These are phyloP conservation scores for Drosophila falleni DNA, from an alignment of 2,888 invertebrate genomes.

Conservation along the genomic window DNA sequence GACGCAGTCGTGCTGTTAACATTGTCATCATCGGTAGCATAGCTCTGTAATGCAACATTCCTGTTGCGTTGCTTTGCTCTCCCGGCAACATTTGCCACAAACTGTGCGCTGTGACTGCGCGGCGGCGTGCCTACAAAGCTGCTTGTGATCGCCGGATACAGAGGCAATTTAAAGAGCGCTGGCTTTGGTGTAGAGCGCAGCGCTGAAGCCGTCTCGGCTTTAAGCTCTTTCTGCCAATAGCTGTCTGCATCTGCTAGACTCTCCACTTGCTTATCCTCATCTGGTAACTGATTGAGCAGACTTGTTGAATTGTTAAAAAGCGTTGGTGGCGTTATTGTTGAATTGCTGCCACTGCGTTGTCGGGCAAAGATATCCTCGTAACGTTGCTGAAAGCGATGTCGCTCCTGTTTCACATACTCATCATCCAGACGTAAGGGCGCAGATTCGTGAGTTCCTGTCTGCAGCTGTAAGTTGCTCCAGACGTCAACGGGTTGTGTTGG, in stretches of 20 bases:
- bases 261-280: constrained; percentile 77
- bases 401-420: constrained; percentile 79
- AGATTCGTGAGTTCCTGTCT: constrained; percentile 62
- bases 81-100: constrained; percentile 77
- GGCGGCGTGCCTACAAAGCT: constrained; percentile 75
- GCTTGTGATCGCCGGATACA: constrained; percentile 76
- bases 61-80: constrained; percentile 53
- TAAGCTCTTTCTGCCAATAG: constrained; percentile 74
- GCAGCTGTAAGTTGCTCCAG: constrained; percentile 64
- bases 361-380: constrained; percentile 80
- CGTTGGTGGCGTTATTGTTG: constrained; percentile 30
- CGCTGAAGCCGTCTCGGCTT: constrained; percentile 16
- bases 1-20: constrained; percentile 14
- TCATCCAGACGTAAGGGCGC: constrained; percentile 71
- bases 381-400: constrained; percentile 76
- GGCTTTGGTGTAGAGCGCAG: constrained; percentile 62
- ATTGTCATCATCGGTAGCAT: constrained; percentile 7
- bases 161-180: constrained; percentile 74
- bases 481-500: constrained; percentile 39
- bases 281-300: constrained; percentile 78
- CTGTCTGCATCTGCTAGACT: constrained; percentile 18
- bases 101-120: constrained; percentile 80
- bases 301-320: constrained; percentile 5
- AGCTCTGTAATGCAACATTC: constrained; percentile 5
- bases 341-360: constrained; percentile 38